Conservation (phyloP, 2,113 vertebrate species). For the Macrotis lagotis region DNA sequence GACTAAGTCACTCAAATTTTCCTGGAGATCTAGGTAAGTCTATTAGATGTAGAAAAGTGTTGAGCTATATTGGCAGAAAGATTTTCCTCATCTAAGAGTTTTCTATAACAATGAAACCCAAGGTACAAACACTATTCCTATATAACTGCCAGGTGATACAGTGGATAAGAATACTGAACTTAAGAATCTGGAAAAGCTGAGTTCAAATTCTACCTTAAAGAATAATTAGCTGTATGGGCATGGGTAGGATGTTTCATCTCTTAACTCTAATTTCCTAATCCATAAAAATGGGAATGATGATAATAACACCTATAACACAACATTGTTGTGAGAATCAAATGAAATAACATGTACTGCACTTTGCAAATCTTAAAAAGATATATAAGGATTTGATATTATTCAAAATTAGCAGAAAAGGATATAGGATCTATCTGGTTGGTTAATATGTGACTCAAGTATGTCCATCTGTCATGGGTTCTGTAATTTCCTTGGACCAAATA, state of each 20-base stretch:
- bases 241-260: background rate
- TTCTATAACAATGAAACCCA: background rate
- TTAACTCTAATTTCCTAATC: background rate
- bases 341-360: background rate
- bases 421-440: background rate
- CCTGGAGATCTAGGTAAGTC: background rate
- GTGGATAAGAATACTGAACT: background rate
- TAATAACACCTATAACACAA: background rate
- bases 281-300: background rate
- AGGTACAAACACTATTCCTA: background rate
- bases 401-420: background rate
- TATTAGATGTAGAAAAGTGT: background rate
- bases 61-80: background rate
- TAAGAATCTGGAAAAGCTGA: background rate
- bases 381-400: background rate
- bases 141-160: background rate
- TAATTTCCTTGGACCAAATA: constrained; percentile 46
- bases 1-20: background rate
- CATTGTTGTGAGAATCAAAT: background rate
- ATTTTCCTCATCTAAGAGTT: background rate
- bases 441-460: background rate
- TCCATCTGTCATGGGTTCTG: constrained; percentile 30
- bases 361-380: background rate
- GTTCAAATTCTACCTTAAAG: background rate
- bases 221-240: background rate